These are phyloP conservation scores for Branchipolynoe longqiensis DNA, from an alignment of 2,888 invertebrate species.

Conservation along the genomic window DNA sequence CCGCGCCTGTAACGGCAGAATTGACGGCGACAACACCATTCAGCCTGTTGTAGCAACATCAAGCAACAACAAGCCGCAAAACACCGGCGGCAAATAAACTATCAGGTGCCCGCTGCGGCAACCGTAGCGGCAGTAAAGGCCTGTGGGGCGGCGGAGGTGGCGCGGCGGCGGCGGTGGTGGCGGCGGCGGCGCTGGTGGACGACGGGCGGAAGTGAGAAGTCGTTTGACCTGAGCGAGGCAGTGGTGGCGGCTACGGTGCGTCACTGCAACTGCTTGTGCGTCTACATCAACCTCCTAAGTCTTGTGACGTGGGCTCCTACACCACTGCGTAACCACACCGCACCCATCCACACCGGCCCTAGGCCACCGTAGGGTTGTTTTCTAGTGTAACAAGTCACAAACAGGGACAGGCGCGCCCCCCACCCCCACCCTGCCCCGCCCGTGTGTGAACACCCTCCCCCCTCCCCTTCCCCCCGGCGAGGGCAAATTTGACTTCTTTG, in stretches of 20 bases:
- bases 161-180: slow-evolving; percentile 18
- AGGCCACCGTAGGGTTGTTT: slow-evolving; percentile 22
- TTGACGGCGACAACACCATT: too few relatives aligned
- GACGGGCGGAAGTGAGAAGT: too few relatives aligned
- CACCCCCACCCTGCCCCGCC: too few relatives aligned
- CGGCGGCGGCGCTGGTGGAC: slow-evolving; percentile 15
- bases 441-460: too few relatives aligned
- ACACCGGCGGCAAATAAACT: too few relatives aligned
- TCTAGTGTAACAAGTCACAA: slow-evolving; percentile 23
- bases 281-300: not conserved
- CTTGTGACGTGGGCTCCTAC: not conserved
- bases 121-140: not conserved
- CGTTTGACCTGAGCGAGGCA: not conserved
- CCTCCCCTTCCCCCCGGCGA: not conserved
- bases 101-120: too few relatives aligned
- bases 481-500: not conserved
- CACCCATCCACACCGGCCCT: not conserved
- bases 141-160: not conserved
- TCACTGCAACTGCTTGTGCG: not conserved
- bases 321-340: not conserved
- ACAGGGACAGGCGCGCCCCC: not conserved
- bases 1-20: too few relatives aligned
- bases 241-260: not conserved
- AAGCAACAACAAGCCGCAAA: too few relatives aligned
- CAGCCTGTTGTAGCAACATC: too few relatives aligned